Conservation (phyloP, 2,113 vertebrate species). For the Buteo buteo region DNA sequence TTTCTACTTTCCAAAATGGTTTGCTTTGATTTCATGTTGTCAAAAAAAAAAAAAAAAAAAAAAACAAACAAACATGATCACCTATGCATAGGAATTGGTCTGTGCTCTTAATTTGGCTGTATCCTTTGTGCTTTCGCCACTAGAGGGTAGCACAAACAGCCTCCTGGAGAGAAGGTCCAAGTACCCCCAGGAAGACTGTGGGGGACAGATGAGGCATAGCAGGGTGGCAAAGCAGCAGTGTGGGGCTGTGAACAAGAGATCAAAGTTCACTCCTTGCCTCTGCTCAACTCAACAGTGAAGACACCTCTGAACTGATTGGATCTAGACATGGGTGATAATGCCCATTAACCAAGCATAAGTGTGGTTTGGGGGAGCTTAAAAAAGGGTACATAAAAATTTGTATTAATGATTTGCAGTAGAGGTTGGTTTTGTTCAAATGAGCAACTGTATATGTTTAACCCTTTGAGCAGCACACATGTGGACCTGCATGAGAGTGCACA, state of each 20-base stretch:
- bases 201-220: too few species aligned
- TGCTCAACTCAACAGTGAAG: neutral
- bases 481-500: neutral
- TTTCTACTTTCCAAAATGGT: neutral
- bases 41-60: neutral
- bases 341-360: neutral
- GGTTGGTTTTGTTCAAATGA: neutral
- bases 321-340: too few species aligned
- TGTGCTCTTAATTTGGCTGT: neutral
- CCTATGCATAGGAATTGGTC: neutral
- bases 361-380: neutral
- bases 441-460: neutral
- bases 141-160: slow-evolving; percentile 58
- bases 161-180: neutral
- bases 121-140: slow-evolving; percentile 13
- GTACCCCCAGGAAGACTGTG: neutral
- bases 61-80: neutral
- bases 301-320: neutral
- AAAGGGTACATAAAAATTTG: accelerated
- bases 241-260: neutral
- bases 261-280: neutral
- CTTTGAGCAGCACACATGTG: neutral
- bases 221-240: neutral
- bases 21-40: neutral
- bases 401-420: neutral